phyloP scores from a whole-genome alignment of 2,113 vertebrate species.

The Lophochroa leadbeateri region DNA sequence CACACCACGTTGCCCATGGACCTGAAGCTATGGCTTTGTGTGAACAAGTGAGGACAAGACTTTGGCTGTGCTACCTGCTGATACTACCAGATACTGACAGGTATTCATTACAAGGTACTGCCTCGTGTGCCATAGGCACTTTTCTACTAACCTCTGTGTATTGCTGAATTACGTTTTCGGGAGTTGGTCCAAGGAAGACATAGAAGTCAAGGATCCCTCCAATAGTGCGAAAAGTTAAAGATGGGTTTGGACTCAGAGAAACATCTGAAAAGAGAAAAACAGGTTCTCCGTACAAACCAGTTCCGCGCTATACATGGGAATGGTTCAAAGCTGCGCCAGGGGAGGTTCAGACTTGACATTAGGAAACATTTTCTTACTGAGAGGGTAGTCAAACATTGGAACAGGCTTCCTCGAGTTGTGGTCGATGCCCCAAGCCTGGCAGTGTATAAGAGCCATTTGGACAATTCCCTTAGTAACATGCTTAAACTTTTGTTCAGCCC shows the following conservation, averaged over 20 bases:
- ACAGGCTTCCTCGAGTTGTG: background rate
- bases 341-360: background rate
- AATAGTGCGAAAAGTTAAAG: constrained; percentile 55
- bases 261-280: constrained; percentile 28
- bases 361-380: background rate
- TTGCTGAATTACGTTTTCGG: constrained; percentile 83
- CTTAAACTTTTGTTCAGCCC: background rate
- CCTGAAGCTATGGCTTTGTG: background rate
- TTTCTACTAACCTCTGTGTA: constrained; percentile 77
- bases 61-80: background rate
- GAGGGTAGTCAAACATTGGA: background rate
- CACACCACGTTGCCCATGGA: rapidly evolving
- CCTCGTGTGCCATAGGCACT: rapidly evolving
- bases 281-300: background rate
- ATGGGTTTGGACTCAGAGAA: constrained; percentile 53
- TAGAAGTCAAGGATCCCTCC: constrained; percentile 80
- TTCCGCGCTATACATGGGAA: background rate
- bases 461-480: background rate
- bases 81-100: background rate
- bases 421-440: rapidly evolving
- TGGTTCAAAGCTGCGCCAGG: background rate
- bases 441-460: background rate
- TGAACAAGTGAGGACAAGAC: background rate
- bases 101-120: background rate
- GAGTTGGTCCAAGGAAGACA: constrained; percentile 82